Percentiles rank a stretch among this genome's conserved stretches.
Conservation (phyloP, 2,113 vertebrate genomes). For the Eurystomus gularis region DNA sequence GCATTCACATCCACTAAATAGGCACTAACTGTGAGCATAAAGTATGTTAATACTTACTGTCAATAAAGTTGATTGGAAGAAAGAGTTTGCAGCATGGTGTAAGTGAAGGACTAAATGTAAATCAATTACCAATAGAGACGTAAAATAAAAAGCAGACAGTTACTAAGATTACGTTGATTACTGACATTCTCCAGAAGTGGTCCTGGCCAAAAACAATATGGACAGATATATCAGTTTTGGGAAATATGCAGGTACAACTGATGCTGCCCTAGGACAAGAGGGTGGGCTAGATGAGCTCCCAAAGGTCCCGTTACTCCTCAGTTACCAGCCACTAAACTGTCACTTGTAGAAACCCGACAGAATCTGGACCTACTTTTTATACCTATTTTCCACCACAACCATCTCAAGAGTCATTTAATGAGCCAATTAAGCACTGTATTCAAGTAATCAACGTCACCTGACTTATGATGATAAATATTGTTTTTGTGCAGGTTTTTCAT, state of each 20-base stretch:
- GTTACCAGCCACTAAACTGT: neutral
- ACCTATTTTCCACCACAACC: neutral
- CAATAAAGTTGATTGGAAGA: neutral
- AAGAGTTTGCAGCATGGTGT: neutral
- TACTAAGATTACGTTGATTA: neutral
- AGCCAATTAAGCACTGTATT: neutral
- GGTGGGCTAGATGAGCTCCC: neutral
- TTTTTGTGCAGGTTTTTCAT: neutral
- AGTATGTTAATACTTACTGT: constrained; percentile 33
- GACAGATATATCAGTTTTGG: neutral
- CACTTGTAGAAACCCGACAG: neutral
- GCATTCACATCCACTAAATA: constrained; percentile 43
- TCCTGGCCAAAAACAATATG: neutral
- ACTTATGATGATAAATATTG: neutral
- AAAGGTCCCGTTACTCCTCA: neutral
- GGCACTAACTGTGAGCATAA: constrained; percentile 12
- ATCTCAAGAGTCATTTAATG: constrained; percentile 34
- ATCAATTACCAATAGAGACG: neutral
- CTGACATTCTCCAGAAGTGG: neutral
- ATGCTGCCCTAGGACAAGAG: neutral
- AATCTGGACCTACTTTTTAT: neutral
- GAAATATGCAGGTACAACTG: neutral
- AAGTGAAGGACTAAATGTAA: neutral
- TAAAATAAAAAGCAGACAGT: neutral
- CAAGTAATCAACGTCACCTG: neutral